Conservation (phyloP, 2,888 invertebrate species). For the Nineta flava region DNA sequence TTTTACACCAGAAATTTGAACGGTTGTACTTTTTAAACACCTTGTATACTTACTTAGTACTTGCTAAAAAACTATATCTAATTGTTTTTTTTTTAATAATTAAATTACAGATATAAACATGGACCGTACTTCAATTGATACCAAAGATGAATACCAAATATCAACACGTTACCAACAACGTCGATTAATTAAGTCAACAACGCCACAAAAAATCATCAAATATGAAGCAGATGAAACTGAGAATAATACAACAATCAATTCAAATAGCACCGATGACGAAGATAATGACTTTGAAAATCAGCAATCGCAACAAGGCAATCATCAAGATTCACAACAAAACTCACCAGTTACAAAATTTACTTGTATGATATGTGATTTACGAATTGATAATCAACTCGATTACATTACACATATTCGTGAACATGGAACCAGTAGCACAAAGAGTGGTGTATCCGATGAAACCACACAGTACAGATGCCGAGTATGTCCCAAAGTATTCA, state of each 20-base stretch:
- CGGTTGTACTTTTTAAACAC: too few relatives aligned
- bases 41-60: too few relatives aligned
- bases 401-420: constrained; percentile 53
- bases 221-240: background rate
- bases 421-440: constrained; percentile 39
- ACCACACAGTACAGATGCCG: constrained; percentile 36
- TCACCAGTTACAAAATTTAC: constrained; percentile 24
- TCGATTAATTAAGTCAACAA: too few relatives aligned
- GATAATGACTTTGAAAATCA: background rate
- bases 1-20: too few relatives aligned
- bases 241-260: background rate
- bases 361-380: constrained; percentile 48
- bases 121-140: background rate
- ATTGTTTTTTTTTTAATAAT: background rate
- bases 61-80: too few relatives aligned
- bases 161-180: background rate
- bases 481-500: constrained; percentile 53
- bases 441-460: constrained; percentile 25
- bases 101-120: constrained; percentile 1
- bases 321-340: background rate
- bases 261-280: background rate
- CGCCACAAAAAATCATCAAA: too few relatives aligned
- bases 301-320: background rate
- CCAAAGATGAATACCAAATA: constrained; percentile 1
- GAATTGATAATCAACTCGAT: constrained; percentile 43